Evolutionary conservation across 2,797 vertebrate species (phyloP).

Genomic region (Botia almorhae): DNA sequence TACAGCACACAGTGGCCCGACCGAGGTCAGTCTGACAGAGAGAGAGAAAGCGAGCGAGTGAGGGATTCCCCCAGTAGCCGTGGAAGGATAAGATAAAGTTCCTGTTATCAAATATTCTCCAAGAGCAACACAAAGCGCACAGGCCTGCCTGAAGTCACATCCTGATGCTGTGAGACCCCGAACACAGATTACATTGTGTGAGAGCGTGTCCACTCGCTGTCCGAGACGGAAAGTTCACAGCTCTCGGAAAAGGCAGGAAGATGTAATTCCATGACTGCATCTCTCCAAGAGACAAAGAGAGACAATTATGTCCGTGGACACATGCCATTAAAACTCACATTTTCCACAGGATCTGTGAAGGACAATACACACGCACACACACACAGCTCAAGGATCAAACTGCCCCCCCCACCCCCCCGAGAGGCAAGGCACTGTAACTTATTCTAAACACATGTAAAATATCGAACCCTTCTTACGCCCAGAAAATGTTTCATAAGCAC

Average conservation of each 20-base stretch:
- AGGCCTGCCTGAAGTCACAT: conserved; percentile 40
- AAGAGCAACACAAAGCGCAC: conserved; percentile 47
- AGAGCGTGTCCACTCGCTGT: conserved; percentile 37
- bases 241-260: conserved; percentile 54
- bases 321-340: conserved; percentile 55
- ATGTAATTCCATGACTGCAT: conserved; percentile 62
- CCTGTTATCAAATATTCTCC: conserved; percentile 53
- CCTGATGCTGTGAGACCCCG: conserved; percentile 36
- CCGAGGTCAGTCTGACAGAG: conserved; percentile 7
- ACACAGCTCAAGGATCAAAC: conserved; percentile 14
- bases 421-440: not conserved
- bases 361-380: conserved; percentile 52
- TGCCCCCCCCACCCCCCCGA: too few species aligned
- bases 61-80: conserved; percentile 37
- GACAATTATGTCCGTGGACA: conserved; percentile 38
- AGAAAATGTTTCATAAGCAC: not conserved
- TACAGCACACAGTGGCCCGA: conserved; percentile 33
- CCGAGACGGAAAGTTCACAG: conserved; percentile 46
- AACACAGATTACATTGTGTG: conserved; percentile 39
- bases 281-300: conserved; percentile 45
- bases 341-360: conserved; percentile 68
- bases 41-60: not conserved
- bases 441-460: not conserved
- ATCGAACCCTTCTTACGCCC: not conserved
- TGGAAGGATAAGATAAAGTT: conserved; percentile 35